A percentile compares a stretch with the other conserved stretches of the same genome.
Evolutionary conservation across 2,888 invertebrate genomes (phyloP).

Genomic region (Morpho helenor): DNA sequence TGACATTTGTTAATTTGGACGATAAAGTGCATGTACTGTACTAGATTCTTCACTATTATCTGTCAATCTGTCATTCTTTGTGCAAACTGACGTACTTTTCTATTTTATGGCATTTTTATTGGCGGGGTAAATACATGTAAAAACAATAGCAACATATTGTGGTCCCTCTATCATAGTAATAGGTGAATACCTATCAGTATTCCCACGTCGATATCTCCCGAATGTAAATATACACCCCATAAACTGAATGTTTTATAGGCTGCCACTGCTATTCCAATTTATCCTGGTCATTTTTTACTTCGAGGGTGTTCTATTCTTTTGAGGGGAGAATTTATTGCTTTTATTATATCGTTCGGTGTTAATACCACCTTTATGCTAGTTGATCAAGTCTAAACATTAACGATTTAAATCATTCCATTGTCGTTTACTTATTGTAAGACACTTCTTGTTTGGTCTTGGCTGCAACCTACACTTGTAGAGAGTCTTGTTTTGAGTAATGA

Average conservation of each 20-base stretch:
- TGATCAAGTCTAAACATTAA: constrained; percentile 32
- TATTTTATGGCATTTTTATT: neutral
- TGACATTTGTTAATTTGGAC: too few species aligned
- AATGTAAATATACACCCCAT: constrained; percentile 79
- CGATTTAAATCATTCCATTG: constrained; percentile 24
- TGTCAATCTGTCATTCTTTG: too few species aligned
- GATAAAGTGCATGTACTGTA: too few species aligned
- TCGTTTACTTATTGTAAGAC: constrained; percentile 1
- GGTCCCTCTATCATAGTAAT: constrained; percentile 30
- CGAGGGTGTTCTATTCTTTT: constrained; percentile 69
- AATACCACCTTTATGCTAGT: constrained; percentile 42
- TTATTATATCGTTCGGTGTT: constrained; percentile 39
- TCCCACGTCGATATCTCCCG: constrained; percentile 66
- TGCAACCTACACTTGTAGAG: too few species aligned
- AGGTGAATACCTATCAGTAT: constrained; percentile 52
- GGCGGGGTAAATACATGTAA: constrained; percentile 11
- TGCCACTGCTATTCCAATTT: constrained; percentile 76
- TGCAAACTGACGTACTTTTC: neutral
- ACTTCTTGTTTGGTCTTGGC: too few species aligned
- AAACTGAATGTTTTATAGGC: constrained; percentile 76
- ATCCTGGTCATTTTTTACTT: constrained; percentile 76
- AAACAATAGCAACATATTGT: constrained; percentile 22
- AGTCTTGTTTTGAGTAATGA: too few species aligned
- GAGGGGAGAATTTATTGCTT: constrained; percentile 68
- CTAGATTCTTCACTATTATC: neutral